These are phyloP conservation scores for Lethenteron camtschaticum DNA, from an alignment of 2,113 vertebrate species.

Conservation along the genomic window DNA sequence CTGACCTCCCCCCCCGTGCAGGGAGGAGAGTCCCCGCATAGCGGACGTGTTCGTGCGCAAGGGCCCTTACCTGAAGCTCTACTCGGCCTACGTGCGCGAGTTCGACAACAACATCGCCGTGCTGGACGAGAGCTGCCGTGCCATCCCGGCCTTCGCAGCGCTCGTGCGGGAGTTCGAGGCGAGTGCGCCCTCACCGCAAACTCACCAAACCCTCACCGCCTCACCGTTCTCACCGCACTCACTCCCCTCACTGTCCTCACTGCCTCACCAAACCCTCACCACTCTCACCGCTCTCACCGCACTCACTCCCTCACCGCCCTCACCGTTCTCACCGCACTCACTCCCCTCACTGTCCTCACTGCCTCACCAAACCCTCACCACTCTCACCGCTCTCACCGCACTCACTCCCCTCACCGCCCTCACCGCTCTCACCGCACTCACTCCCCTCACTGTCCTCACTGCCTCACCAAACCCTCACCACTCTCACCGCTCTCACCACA, in stretches of 20 bases:
- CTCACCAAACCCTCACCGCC: neutral
- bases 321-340: neutral
- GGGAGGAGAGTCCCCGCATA: slow-evolving; percentile 56
- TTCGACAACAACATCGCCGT: slow-evolving; percentile 55
- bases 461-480: neutral
- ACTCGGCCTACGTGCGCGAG: slow-evolving; percentile 46
- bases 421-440: too few species aligned
- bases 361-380: too few species aligned
- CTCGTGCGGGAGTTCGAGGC: slow-evolving; percentile 59
- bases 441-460: too few species aligned
- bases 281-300: too few species aligned
- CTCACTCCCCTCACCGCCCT: too few species aligned
- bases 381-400: too few species aligned
- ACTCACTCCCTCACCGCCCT: neutral
- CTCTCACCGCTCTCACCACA: neutral
- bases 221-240: neutral
- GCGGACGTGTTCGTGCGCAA: slow-evolving; percentile 55
- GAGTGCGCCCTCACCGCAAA: slow-evolving; percentile 11
- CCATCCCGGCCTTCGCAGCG: slow-evolving; percentile 30
- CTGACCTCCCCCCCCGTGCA: slow-evolving; percentile 14
- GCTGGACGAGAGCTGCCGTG: slow-evolving; percentile 43
- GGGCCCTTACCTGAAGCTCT: slow-evolving; percentile 43
- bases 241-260: too few species aligned
- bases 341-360: neutral
- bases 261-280: too few species aligned